These are phyloP conservation scores for Ammodytes dubius DNA, from an alignment of 2,113 vertebrate species.

Conservation along the genomic window DNA sequence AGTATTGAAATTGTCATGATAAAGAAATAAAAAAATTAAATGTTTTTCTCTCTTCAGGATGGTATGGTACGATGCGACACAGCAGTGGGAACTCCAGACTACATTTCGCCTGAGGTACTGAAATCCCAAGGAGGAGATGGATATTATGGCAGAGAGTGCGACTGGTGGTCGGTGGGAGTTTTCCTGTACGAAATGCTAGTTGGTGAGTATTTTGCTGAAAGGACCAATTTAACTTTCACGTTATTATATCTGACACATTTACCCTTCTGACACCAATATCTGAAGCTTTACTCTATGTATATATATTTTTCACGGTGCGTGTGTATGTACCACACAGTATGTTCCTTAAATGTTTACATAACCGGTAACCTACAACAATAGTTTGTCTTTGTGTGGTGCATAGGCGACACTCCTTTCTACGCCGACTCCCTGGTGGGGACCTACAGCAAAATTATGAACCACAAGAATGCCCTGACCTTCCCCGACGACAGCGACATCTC, in stretches of 20 bases:
- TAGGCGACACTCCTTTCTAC: conserved; percentile 99
- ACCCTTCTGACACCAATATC: background rate
- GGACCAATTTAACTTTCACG: background rate
- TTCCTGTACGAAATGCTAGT: conserved; percentile 99
- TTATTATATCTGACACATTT: background rate
- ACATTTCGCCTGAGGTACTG: conserved; percentile 98
- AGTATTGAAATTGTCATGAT: background rate
- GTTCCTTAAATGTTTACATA: background rate
- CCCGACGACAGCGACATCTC: conserved; percentile 98
- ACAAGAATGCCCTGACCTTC: conserved; percentile 98
- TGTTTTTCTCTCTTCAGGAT: conserved; percentile 83
- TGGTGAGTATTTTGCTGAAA: conserved; percentile 87
- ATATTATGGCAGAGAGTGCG: conserved; percentile 97
- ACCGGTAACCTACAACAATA: background rate
- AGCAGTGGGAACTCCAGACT: conserved; percentile 97
- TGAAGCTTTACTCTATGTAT: background rate
- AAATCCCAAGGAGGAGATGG: conserved; percentile 99
- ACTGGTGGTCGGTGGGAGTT: conserved; percentile 99
- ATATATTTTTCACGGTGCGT: background rate
- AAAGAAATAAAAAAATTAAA: background rate
- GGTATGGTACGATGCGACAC: conserved; percentile 99
- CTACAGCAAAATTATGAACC: conserved; percentile 99
- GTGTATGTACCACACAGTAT: background rate
- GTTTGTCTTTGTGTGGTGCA: conserved; percentile 52
- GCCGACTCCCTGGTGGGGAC: conserved; percentile 98